Conservation (phyloP, 2,888 invertebrate species). For the Pristionchus entomophagus region DNA sequence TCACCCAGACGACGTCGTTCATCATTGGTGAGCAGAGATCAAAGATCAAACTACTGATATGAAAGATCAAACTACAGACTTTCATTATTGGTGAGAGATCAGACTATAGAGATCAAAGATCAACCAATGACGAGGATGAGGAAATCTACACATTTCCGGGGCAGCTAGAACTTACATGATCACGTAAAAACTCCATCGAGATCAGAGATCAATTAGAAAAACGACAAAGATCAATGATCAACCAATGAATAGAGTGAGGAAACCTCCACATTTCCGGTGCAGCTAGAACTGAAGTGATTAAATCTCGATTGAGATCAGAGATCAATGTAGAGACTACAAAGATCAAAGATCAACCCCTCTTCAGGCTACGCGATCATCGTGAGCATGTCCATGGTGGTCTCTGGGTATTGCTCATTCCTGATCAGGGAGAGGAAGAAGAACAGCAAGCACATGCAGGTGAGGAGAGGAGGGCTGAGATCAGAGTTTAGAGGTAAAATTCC, state of each 20-base stretch:
- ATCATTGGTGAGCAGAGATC: constrained; percentile 18
- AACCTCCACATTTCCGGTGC: no score
- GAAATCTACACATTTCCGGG: no score
- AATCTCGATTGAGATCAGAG: no score
- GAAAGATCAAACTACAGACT: not conserved
- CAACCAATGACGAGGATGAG: no score
- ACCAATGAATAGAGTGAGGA: no score
- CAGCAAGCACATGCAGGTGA: constrained; percentile 69
- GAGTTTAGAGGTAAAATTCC: no score
- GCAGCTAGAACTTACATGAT: no score
- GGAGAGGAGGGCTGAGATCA: no score
- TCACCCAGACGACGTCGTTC: constrained; percentile 26
- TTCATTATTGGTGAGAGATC: not conserved
- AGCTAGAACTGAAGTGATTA: no score
- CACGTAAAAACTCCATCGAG: no score
- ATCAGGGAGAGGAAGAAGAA: constrained; percentile 72
- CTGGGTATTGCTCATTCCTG: constrained; percentile 66
- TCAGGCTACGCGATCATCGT: constrained; percentile 47
- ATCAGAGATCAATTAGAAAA: no score
- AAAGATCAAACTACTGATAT: not conserved
- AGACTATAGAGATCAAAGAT: not conserved
- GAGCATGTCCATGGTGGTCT: constrained; percentile 55
- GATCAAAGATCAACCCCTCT: constrained; percentile 7
- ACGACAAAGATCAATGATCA: no score
- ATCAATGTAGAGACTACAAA: not conserved